These are phyloP conservation scores for Stigmatopora argus DNA, from an alignment of 2,113 vertebrate species.

Conservation along the genomic window DNA sequence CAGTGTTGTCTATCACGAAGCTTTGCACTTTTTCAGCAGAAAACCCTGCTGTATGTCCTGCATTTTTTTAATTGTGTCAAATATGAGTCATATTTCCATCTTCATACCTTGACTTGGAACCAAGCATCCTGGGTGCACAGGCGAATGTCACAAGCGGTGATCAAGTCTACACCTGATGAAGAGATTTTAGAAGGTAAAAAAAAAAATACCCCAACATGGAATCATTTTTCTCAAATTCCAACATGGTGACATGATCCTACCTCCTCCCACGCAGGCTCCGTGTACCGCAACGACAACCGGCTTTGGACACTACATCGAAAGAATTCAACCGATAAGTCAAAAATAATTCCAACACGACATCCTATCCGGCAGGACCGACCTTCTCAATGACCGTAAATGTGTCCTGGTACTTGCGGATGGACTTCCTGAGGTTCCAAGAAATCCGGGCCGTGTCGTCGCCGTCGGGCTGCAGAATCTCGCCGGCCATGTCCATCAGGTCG, in stretches of 20 bases:
- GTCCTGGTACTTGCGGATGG: constrained; percentile 73
- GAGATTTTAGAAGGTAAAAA: not conserved
- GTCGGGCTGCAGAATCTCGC: constrained; percentile 55
- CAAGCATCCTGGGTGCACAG: constrained; percentile 81
- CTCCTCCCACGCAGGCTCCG: constrained; percentile 79
- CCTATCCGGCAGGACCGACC: constrained; percentile 50
- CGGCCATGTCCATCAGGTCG: constrained; percentile 76
- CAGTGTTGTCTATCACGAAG: too few relatives aligned
- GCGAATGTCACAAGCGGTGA: constrained; percentile 85
- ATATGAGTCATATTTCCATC: not conserved
- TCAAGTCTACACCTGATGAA: constrained; percentile 76
- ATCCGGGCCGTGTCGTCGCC: constrained; percentile 74
- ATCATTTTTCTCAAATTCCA: not conserved
- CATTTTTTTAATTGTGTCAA: too few relatives aligned
- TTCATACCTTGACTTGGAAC: constrained; percentile 82
- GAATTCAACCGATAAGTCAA: accelerated
- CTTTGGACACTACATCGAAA: constrained; percentile 77
- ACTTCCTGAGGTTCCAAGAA: constrained; percentile 71
- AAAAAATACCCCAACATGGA: too few relatives aligned
- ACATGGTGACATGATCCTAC: constrained; percentile 51
- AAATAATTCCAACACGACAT: not conserved
- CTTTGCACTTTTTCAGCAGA: too few relatives aligned
- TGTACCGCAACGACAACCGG: constrained; percentile 81
- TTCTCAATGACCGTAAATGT: constrained; percentile 82
- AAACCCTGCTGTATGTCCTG: too few relatives aligned